phyloP scores from a whole-genome alignment of 2,797 vertebrate species.

The Silurus aristotelis region DNA sequence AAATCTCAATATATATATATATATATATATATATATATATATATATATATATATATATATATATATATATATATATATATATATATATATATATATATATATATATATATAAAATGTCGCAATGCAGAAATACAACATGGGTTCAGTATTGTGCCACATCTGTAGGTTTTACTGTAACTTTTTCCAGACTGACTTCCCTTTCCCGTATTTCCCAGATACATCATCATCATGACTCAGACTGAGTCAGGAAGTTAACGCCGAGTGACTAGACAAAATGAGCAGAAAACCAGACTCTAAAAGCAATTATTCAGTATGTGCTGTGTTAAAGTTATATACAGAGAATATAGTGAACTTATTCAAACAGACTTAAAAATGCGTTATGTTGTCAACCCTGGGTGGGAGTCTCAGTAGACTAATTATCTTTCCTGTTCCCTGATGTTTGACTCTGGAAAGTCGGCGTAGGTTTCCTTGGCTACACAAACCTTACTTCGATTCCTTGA shows the following conservation, averaged over 20 bases:
- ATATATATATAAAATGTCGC: not conserved
- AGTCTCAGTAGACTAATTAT: constrained; percentile 14
- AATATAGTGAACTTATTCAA: not conserved
- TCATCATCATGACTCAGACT: constrained; percentile 35
- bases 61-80: too few species aligned
- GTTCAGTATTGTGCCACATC: not conserved
- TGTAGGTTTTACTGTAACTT: constrained; percentile 32
- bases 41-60: not conserved
- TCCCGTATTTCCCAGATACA: not conserved
- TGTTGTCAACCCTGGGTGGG: not conserved
- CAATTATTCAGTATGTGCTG: not conserved
- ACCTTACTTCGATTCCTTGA: not conserved
- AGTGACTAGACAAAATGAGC: constrained; percentile 3
- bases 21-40: too few species aligned
- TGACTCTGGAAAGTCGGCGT: not conserved
- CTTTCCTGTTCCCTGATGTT: constrained; percentile 22
- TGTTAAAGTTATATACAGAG: not conserved
- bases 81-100: not conserved
- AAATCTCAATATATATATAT: not conserved
- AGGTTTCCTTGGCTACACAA: constrained; percentile 1
- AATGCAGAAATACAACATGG: not conserved
- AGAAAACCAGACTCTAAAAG: not conserved
- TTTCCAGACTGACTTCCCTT: not conserved
- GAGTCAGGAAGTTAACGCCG: constrained; percentile 14
- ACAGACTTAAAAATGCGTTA: not conserved